Conservation (phyloP, 2,797 vertebrate species). For the Arvicola amphibius region DNA sequence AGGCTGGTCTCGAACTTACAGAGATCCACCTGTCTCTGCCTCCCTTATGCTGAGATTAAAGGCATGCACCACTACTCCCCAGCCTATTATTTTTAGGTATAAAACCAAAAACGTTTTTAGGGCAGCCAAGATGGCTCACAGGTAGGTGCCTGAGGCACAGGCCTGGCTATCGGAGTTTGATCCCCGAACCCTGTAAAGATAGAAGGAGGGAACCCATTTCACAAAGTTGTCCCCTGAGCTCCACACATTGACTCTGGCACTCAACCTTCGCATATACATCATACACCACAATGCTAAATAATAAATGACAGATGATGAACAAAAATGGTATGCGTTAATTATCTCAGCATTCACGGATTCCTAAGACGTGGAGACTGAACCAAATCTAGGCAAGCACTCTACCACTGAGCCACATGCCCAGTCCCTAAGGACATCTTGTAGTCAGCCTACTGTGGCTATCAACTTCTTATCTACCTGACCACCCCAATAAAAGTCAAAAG, state of each 20-base stretch:
- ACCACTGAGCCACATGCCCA: neutral
- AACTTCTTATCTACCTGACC: neutral
- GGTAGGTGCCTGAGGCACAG: too few relatives aligned
- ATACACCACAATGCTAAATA: neutral
- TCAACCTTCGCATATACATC: neutral
- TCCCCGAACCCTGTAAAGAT: neutral
- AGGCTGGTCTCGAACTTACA: neutral
- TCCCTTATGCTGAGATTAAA: neutral
- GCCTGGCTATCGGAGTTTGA: neutral
- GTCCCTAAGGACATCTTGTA: slow-evolving; percentile 24
- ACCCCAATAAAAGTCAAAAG: neutral
- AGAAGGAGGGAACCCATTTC: neutral
- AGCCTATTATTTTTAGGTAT: neutral
- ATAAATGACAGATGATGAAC: neutral
- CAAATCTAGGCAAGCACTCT: neutral
- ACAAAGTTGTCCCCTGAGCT: neutral
- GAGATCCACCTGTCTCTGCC: neutral
- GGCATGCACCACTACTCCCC: rapidly evolving
- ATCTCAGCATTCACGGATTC: neutral
- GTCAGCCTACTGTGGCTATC: neutral
- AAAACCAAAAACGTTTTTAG: slow-evolving; percentile 20
- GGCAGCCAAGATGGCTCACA: neutral
- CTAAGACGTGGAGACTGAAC: neutral
- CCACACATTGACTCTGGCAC: neutral
- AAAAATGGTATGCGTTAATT: neutral